Percentiles rank a stretch among this genome's conserved stretches.
phyloP scores from a whole-genome alignment of 1,140 invertebrate species.

The Elymnias hypermnestra region DNA sequence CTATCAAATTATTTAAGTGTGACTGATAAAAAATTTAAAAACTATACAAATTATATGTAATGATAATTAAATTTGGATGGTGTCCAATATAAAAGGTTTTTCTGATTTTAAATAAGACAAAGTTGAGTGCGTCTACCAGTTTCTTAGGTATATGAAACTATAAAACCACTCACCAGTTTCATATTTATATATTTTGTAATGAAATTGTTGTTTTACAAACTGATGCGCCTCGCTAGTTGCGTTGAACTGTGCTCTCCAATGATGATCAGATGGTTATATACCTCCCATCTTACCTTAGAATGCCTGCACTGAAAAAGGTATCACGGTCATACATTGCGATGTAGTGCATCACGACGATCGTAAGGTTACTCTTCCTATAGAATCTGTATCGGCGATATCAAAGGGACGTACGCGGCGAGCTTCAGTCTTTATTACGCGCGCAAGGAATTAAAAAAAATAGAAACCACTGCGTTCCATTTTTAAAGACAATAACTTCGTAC shows the following conservation, averaged over 20 bases:
- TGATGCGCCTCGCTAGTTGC: conserved; percentile 27
- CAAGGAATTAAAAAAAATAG: neutral
- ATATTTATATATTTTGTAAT: conserved; percentile 20
- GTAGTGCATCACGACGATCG: conserved; percentile 11
- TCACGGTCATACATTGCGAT: conserved; percentile 32
- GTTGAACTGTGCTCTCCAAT: conserved; percentile 32
- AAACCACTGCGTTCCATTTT: no score
- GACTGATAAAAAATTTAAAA: neutral
- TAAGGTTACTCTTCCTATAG: conserved; percentile 15
- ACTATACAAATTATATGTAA: neutral
- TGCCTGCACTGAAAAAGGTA: conserved; percentile 40
- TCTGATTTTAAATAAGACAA: neutral
- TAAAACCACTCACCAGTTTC: conserved; percentile 33
- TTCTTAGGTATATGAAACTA: conserved; percentile 2
- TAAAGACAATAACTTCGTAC: no score
- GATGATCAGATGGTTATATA: conserved; percentile 39
- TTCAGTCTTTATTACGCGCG: neutral
- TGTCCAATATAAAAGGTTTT: no score
- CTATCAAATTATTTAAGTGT: no score
- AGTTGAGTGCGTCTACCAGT: neutral
- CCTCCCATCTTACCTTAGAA: conserved; percentile 36
- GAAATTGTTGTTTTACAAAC: conserved; percentile 3
- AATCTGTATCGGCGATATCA: neutral
- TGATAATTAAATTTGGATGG: no score
- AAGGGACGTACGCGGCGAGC: neutral